phyloP scores from a whole-genome alignment of 2,113 vertebrate genomes.

The Junco hyemalis region DNA sequence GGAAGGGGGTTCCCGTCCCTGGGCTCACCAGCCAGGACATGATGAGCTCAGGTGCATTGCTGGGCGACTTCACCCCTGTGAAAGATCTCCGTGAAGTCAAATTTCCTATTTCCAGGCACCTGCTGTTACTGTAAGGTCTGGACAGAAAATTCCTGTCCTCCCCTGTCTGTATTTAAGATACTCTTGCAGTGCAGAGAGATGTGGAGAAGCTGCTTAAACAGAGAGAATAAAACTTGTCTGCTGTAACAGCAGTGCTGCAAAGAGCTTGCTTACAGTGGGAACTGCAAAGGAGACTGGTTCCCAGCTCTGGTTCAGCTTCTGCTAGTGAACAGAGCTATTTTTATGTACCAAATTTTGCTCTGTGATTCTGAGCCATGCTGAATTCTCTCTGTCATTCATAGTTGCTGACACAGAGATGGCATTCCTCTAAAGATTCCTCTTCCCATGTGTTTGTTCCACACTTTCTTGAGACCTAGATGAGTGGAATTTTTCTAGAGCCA shows the following conservation, averaged over 20 bases:
- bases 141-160: neutral
- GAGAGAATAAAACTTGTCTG: neutral
- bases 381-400: neutral
- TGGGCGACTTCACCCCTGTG: accelerated
- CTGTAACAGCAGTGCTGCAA: neutral
- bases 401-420: neutral
- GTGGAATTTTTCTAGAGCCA: neutral
- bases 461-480: neutral
- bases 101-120: neutral
- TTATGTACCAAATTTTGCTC: neutral
- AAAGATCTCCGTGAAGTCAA: accelerated
- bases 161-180: accelerated
- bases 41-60: accelerated
- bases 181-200: neutral
- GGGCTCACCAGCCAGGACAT: accelerated
- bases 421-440: neutral
- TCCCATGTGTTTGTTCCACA: neutral
- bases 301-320: neutral
- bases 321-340: neutral
- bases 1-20: accelerated
- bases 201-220: neutral
- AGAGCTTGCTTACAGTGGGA: neutral
- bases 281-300: neutral
- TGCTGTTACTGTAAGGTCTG: neutral
- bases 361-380: neutral